Conservation (phyloP, 2,113 vertebrate genomes). For the Panthera tigris region DNA sequence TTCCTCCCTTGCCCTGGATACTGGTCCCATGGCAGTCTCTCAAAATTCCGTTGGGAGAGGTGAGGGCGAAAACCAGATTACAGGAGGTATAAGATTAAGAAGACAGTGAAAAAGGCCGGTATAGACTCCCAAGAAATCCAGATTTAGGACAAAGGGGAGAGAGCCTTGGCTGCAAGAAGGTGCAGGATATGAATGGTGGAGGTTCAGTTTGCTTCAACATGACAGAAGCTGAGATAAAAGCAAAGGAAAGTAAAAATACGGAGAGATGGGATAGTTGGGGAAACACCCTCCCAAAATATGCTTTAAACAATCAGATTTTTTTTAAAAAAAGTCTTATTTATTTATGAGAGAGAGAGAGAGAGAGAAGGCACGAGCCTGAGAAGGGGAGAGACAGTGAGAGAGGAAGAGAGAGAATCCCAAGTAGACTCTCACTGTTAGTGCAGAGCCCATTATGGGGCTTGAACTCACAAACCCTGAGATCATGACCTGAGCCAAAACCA, state of each 20-base stretch:
- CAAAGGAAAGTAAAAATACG: neutral
- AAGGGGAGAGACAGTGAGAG: too few species aligned
- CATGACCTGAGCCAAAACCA: too few species aligned
- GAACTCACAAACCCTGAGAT: too few species aligned
- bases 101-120: neutral
- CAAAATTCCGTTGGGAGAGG: neutral
- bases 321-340: too few species aligned
- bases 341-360: too few species aligned
- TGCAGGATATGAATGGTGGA: neutral
- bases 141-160: neutral
- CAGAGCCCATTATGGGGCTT: too few species aligned
- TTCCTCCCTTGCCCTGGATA: neutral
- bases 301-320: neutral
- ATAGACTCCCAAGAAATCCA: neutral
- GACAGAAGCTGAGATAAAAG: neutral
- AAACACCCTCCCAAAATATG: neutral
- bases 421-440: too few species aligned
- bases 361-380: too few species aligned
- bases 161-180: neutral
- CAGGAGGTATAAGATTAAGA: neutral
- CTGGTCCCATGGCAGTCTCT: neutral
- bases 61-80: neutral
- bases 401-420: too few species aligned
- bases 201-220: neutral
- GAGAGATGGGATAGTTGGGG: neutral